Evolutionary conservation across 2,797 vertebrate species (phyloP), one percentile per base, ranked within the genome.

Genomic region (Gymnocypris eckloni): DNA sequence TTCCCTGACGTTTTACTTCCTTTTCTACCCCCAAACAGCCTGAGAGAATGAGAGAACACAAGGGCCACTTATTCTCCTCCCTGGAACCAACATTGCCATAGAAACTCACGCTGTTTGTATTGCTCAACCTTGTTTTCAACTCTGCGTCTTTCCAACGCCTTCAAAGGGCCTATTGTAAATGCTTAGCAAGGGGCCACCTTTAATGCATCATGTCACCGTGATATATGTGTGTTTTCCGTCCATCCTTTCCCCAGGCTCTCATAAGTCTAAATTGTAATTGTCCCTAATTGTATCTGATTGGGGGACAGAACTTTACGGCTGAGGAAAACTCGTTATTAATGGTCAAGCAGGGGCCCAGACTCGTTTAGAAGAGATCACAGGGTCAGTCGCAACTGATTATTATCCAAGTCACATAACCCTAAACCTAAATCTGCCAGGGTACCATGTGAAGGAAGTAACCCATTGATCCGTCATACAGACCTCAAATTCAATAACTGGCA

Each of bases 91-190:
- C 69, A 88, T 88, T 69, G 43, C 85, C 86, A 87, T 90, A 87
- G 87, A 87, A 86, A 88, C 87, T 88, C 75, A 13, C 52, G 73
- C 85, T 89, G 85, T 79, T 89, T 90, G 85, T 90, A 75, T 89
- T 90, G 81, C 85, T 84, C 76, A 89, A 90, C 89, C 83, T 89
- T 90, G 91, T 87, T 87, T 90, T 90, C 77, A 89, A 79, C 87
- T 79, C 72, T 89, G 73, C 77, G 48, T 73, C 73, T 87, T 87
- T 90, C 66, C 76, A 72, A 79, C 61, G 79, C 71, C 83, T 88
- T 88, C 50, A 84, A 86, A 81, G 81, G 33, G 79, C 22, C 89
- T 72, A 61, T 81, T 88, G 52, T 81, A 66, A 76, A 88, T 79
- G 86, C 86, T 66, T 86, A 87, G 85, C 84, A 84, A 87, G 89